Evolutionary conservation across 1,140 invertebrate genomes (phyloP).

Genomic region (Yoshiicerus persimilis): DNA sequence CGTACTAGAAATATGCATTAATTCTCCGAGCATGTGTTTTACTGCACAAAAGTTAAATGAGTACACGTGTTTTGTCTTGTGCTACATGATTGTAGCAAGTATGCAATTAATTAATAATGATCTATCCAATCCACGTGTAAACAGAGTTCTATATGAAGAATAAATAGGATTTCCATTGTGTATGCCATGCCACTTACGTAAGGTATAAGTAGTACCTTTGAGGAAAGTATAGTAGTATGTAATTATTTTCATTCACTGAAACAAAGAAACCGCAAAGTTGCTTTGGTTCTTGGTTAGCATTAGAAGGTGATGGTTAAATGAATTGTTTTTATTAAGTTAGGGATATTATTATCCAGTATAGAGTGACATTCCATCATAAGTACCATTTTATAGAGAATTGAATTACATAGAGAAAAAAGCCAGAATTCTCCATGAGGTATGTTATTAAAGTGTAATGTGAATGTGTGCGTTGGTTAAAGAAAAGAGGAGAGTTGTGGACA

Average conservation of each 20-base stretch:
- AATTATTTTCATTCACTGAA: background rate
- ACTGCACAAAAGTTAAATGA: background rate
- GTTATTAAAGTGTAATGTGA: no score
- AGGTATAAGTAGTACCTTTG: no score
- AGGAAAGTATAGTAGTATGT: background rate
- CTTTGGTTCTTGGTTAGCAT: background rate
- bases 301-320: background rate
- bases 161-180: background rate
- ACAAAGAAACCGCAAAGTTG: background rate
- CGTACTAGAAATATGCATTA: background rate
- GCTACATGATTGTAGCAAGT: background rate
- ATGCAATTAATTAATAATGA: background rate
- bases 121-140: background rate
- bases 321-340: background rate
- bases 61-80: background rate
- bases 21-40: background rate
- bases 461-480: no score
- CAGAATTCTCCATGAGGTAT: no score
- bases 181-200: background rate
- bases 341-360: background rate
- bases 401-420: no score
- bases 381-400: no score
- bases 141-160: background rate
- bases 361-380: background rate
- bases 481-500: background rate